These are phyloP conservation scores for Scolanthus callimorphus DNA, from an alignment of 92 coral and sea anemone species.

Conservation along the genomic window DNA sequence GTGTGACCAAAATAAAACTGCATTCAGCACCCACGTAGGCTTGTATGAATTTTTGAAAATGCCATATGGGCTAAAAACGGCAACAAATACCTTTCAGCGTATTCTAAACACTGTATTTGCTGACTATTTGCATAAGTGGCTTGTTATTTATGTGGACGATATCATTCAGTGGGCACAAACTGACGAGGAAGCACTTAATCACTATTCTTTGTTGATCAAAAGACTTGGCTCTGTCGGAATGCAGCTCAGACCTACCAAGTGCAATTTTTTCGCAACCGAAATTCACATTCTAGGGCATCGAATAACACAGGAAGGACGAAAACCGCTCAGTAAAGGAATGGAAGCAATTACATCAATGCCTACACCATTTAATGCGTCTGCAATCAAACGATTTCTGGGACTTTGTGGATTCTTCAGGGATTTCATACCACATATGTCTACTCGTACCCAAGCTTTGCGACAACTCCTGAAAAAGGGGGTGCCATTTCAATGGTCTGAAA, in stretches of 20 bases:
- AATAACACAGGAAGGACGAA: too few relatives aligned
- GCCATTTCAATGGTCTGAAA: conserved; percentile 44
- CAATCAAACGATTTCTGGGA: conserved; percentile 34
- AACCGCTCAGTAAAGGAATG: conserved; percentile 33
- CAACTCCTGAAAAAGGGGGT: too few relatives aligned
- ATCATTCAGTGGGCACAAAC: conserved; percentile 29
- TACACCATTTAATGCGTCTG: conserved; percentile 34
- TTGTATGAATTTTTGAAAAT: conserved; percentile 37
- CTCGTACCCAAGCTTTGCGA: too few relatives aligned
- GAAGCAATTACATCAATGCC: conserved; percentile 47
- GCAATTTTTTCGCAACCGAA: too few relatives aligned
- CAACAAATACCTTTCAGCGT: conserved; percentile 44
- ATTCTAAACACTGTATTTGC: conserved; percentile 49
- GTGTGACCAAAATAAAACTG: too few relatives aligned
- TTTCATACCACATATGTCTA: conserved; percentile 34
- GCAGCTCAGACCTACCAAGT: conserved; percentile 38
- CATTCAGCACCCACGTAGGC: too few relatives aligned
- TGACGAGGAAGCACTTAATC: conserved; percentile 32
- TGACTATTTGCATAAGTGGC: too few relatives aligned
- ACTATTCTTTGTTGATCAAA: conserved; percentile 21
- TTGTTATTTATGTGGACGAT: too few relatives aligned
- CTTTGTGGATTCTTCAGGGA: conserved; percentile 42
- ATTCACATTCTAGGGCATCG: conserved; percentile 39
- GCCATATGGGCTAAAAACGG: conserved; percentile 47
- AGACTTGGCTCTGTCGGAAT: conserved; percentile 23